Evolutionary conservation across 2,113 vertebrate species (phyloP).

Genomic region (Hydrochoerus hydrochaeris): DNA sequence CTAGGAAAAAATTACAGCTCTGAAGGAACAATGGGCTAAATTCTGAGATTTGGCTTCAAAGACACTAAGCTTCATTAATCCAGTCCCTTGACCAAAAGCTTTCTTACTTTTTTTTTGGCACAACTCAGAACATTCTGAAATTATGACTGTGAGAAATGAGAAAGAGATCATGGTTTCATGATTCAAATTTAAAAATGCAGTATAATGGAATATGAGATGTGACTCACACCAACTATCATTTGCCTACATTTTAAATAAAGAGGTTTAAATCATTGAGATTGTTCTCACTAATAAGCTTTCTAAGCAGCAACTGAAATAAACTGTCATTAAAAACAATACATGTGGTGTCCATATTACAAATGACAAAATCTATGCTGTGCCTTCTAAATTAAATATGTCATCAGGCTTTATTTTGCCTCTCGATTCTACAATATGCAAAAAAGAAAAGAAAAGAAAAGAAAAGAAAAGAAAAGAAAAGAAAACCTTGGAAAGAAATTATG

Average conservation of each 20-base stretch:
- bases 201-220: not conserved
- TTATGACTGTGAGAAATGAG: not conserved
- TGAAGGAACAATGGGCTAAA: not conserved
- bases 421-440: not conserved
- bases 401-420: slow-evolving; percentile 8
- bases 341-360: not conserved
- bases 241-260: slow-evolving; percentile 38
- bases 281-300: not conserved
- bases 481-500: not conserved
- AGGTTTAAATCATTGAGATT: slow-evolving; percentile 20
- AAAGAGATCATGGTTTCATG: not conserved
- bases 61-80: slow-evolving; percentile 26
- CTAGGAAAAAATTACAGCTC: not conserved
- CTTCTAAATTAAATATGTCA: not conserved
- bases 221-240: not conserved
- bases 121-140: not conserved
- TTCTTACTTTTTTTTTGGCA: slow-evolving; percentile 3
- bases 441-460: slow-evolving; percentile 20
- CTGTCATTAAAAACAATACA: slow-evolving; percentile 37
- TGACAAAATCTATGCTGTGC: not conserved
- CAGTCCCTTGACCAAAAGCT: slow-evolving; percentile 43
- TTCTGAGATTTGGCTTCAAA: slow-evolving; percentile 30
- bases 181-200: not conserved
- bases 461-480: not conserved
- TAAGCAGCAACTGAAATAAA: not conserved